Base-by-base conservation (phyloP, 1,140 invertebrate genomes). In the Lordiphosa mommai region DNA sequence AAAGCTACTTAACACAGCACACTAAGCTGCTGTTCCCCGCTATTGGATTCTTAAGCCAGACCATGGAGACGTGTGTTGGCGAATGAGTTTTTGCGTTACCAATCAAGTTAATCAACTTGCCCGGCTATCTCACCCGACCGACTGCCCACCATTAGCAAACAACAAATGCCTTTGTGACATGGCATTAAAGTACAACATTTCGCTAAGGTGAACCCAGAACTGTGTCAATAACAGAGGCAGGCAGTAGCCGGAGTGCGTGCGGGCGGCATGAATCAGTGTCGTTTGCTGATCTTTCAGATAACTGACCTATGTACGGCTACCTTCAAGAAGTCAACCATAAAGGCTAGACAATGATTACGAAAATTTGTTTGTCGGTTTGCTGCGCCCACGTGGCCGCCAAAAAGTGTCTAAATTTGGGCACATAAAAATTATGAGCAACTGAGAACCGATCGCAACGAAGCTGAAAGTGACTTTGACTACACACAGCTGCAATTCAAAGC, bases 81-180 rank as follows among this genome's bases (percentile, higher is more conserved):
- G 77, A 84, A 69, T 84, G 61, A 64, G 67, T 70, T 76, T 27
- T 82, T 84, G 76, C 77, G 77, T 84, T 84, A 84, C 77, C 77
- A 84, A 84, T 84, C 77, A 84, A 84, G 77, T 84, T 84, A 84
- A 77, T 84, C 77, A 84, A 84, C 77, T 84, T 67, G 74, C 71
- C 74, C 76, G 74, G 71, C 70, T 82, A 50, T 48, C 65, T 34
- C 46, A 34, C 8, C 7, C 37, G 13, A 17, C 30, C 23, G 23
- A 61, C 67, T 68, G 77, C 77, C 77, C 77, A 84, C 77, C 68
- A 72, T 38, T 14, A 50, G 71, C 43, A 33, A 82, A 60, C 71
- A 76, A 67, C 66, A 71, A 71, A 64, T 79, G 61, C 72, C 65
- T 77, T 56, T 63, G 38, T 65, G 66, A 80, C 63, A 76, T 64